Evolutionary conservation across 1,140 invertebrate species (phyloP).

Genomic region (Drosophila pallidifrons): DNA sequence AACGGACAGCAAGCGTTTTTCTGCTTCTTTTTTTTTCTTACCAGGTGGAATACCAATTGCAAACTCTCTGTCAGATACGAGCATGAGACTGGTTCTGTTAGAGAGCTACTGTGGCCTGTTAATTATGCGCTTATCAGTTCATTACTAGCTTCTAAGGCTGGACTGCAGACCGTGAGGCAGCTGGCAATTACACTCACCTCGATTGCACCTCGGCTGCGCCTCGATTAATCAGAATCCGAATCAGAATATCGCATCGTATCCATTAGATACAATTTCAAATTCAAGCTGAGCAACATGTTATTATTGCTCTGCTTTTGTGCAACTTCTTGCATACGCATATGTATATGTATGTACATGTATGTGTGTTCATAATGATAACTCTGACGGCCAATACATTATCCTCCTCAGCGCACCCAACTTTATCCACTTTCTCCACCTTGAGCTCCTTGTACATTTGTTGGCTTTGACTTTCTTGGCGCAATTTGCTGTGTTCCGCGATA

Average conservation of each 20-base stretch:
- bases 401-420: conserved; percentile 9
- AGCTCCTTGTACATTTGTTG: conserved; percentile 10
- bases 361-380: conserved; percentile 64
- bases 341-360: neutral
- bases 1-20: conserved; percentile 8
- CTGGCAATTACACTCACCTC: conserved; percentile 43
- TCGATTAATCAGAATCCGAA: conserved; percentile 60
- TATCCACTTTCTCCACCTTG: conserved; percentile 52
- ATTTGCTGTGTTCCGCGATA: conserved; percentile 9
- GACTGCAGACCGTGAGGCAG: conserved; percentile 1
- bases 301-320: conserved; percentile 51
- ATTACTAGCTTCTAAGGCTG: conserved; percentile 52
- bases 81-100: neutral
- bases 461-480: neutral
- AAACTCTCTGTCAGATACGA: conserved; percentile 5
- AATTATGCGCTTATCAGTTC: conserved; percentile 81
- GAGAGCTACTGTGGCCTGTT: conserved; percentile 44
- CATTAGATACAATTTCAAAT: conserved; percentile 61
- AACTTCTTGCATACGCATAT: conserved; percentile 28
- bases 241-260: conserved; percentile 20
- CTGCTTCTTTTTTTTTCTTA: neutral
- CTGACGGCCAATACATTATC: conserved; percentile 22
- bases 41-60: conserved; percentile 43
- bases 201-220: conserved; percentile 19
- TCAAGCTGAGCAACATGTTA: conserved; percentile 48